These are phyloP conservation scores for Serranus cabrilla DNA, from an alignment of 2,797 vertebrate species.

Conservation along the genomic window DNA sequence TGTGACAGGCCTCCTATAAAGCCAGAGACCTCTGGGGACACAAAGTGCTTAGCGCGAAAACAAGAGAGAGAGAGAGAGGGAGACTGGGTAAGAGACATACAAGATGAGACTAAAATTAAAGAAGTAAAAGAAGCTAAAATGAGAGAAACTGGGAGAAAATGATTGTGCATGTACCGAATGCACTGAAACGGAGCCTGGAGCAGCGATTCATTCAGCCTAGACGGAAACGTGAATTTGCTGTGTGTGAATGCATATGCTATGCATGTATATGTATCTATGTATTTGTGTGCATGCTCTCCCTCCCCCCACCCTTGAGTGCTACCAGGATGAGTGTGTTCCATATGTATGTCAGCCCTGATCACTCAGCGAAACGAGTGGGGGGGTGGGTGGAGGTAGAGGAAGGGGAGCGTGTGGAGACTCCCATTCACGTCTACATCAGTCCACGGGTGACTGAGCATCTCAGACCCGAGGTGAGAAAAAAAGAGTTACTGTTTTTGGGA, in stretches of 20 bases:
- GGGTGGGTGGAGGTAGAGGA: conserved; percentile 3
- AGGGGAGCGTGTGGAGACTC: conserved; percentile 21
- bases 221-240: not conserved
- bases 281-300: conserved; percentile 19
- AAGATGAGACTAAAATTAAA: conserved; percentile 32
- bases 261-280: conserved; percentile 12
- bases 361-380: conserved; percentile 55
- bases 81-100: conserved; percentile 16
- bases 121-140: conserved; percentile 31
- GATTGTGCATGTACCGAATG: conserved; percentile 1
- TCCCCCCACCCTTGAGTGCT: conserved; percentile 50
- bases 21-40: conserved; percentile 61
- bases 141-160: conserved; percentile 15
- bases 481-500: conserved; percentile 52
- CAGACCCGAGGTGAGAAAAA: conserved; percentile 53
- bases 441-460: conserved; percentile 59
- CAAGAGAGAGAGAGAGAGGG: conserved; percentile 10
- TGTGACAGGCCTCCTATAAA: conserved; percentile 71
- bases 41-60: conserved; percentile 49
- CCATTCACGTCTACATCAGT: conserved; percentile 49
- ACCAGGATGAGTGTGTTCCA: conserved; percentile 76
- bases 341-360: conserved; percentile 80
- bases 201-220: conserved; percentile 4
- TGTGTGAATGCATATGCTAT: not conserved
- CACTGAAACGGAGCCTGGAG: not conserved